Evolutionary conservation across 2,113 vertebrate species (phyloP).

Genomic region (Malurus melanocephalus): DNA sequence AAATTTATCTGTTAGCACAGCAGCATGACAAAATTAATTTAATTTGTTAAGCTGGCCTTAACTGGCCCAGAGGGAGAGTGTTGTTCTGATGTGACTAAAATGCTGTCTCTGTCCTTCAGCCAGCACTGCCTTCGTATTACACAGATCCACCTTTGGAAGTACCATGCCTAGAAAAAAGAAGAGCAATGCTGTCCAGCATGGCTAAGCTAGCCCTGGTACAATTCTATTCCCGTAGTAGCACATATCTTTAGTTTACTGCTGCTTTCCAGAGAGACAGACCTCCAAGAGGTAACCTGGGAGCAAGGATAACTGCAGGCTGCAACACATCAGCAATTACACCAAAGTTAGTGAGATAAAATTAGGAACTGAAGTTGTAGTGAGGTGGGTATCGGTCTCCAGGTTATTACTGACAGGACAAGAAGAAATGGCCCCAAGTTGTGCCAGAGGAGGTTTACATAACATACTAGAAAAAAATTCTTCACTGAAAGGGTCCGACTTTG

Average conservation of each 20-base stretch:
- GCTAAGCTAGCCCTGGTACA: background rate
- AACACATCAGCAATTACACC: background rate
- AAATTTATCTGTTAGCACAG: background rate
- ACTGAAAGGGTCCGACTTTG: background rate
- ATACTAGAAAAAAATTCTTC: background rate
- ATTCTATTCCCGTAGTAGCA: background rate
- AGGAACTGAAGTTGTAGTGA: background rate
- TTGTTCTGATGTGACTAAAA: background rate
- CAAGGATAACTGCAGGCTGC: background rate
- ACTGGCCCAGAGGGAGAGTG: background rate
- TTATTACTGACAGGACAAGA: background rate
- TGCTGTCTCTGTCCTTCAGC: background rate
- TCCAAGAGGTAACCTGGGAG: background rate
- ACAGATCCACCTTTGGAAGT: background rate
- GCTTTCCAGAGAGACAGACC: background rate
- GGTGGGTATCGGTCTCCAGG: background rate
- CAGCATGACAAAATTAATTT: background rate
- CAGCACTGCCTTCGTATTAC: rapidly evolving
- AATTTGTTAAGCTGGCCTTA: background rate
- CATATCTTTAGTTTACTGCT: background rate
- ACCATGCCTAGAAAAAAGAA: background rate
- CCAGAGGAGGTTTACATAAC: background rate
- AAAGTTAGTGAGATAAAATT: background rate
- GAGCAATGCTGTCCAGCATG: background rate
- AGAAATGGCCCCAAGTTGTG: background rate